A percentile compares a stretch with the other conserved stretches of the same genome.
Conservation (phyloP, 2,888 invertebrate species). For the Thereva unica region DNA sequence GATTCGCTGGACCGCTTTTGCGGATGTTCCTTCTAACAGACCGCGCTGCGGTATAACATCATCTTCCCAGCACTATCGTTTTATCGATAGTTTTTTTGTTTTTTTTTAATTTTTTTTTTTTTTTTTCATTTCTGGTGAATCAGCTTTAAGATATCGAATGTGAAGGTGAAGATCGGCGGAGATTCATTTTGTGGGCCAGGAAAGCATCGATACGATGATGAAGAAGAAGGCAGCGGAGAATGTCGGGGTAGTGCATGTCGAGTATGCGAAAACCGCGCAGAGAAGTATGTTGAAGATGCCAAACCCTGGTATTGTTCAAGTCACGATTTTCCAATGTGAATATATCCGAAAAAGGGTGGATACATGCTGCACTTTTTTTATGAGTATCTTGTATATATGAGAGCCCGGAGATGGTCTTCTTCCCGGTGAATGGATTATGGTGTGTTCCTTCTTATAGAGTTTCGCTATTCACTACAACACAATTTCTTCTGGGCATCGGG, state of each 20-base stretch:
- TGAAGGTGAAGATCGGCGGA: slow-evolving; percentile 30
- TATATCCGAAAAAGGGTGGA: slow-evolving; percentile 33
- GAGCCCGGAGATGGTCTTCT: slow-evolving; percentile 4
- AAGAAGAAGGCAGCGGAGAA: slow-evolving; percentile 36
- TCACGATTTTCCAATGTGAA: slow-evolving; percentile 34
- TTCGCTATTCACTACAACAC: too few relatives aligned
- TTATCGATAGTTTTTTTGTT: not conserved
- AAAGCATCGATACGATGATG: not conserved
- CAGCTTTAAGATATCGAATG: slow-evolving; percentile 8
- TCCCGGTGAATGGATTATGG: not conserved
- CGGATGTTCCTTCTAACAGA: slow-evolving; percentile 11
- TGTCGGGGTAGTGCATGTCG: slow-evolving; percentile 27
- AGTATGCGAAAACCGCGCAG: slow-evolving; percentile 38
- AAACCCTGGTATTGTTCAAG: slow-evolving; percentile 32
- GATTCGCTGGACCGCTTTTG: slow-evolving; percentile 24
- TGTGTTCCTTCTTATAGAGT: too few relatives aligned
- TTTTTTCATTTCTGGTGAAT: slow-evolving; percentile 30
- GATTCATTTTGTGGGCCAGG: slow-evolving; percentile 18
- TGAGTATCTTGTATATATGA: slow-evolving; percentile 25
- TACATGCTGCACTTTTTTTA: slow-evolving; percentile 32
- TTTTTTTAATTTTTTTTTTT: not conserved
- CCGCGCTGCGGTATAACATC: slow-evolving; percentile 23
- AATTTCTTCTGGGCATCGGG: too few relatives aligned
- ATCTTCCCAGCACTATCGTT: slow-evolving; percentile 31
- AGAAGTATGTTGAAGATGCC: slow-evolving; percentile 28